phyloP scores from a whole-genome alignment of 1,140 invertebrate genomes.

The Pristionchus pacificus region DNA sequence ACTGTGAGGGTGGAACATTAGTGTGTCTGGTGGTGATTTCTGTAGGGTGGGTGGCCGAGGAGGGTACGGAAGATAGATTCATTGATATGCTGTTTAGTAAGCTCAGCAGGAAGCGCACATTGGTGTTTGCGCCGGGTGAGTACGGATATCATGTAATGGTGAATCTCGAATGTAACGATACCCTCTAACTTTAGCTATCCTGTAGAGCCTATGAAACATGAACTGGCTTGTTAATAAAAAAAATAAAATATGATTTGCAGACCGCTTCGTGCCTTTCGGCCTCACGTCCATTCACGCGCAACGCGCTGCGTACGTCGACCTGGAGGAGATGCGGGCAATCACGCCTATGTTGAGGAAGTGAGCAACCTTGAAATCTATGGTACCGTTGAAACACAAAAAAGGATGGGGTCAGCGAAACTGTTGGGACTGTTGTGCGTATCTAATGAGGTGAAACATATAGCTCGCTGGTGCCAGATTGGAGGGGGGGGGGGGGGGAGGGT shows the following conservation, averaged over 20 bases:
- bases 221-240: not conserved
- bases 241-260: conserved; percentile 4
- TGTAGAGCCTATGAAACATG: too few relatives aligned
- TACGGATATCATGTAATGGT: too few relatives aligned
- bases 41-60: not conserved
- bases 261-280: conserved; percentile 7
- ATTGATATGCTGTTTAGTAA: not conserved
- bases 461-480: not conserved
- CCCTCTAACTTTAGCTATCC: too few relatives aligned
- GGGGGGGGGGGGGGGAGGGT: not conserved
- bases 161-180: too few relatives aligned
- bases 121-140: too few relatives aligned
- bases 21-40: too few relatives aligned
- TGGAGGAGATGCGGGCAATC: conserved; percentile 17
- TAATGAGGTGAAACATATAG: not conserved
- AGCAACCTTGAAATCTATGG: too few relatives aligned
- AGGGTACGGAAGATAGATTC: not conserved
- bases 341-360: not conserved
- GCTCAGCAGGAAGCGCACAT: too few relatives aligned
- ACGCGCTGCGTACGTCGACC: conserved; percentile 16
- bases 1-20: too few relatives aligned
- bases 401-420: too few relatives aligned
- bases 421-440: conserved; percentile 6
- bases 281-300: conserved; percentile 19
- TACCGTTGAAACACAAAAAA: too few relatives aligned